Evolutionary conservation across 2,888 invertebrate species (phyloP), one percentile per base, ranked within the genome.

Genomic region (Tortrix viridana): DNA sequence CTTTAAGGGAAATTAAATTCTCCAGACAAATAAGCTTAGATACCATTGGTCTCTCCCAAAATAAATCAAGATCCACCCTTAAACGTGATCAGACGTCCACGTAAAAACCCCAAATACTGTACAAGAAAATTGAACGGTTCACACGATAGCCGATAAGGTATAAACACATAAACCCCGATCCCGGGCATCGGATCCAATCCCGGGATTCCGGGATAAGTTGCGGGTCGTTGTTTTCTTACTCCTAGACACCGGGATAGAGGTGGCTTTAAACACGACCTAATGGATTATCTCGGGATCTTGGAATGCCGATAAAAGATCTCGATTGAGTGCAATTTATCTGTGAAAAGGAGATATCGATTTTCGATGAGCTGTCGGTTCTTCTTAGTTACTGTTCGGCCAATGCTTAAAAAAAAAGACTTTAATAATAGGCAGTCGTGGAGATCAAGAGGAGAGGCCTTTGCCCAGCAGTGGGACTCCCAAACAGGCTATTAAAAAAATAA

Each of bases 91-190:
- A 60, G 20, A 37, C 52, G n/a, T 38, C 41, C 20, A 23, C 37
- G 48, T 37, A 50, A 46, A 52, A 56, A 26, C 38, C 56, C 50
- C 23, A 23, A 37, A 23, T 37, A 26, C 6, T 62, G 52, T 62
- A 41, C 62, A 46, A 46, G 56, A 62, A 57, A 62, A 57, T 62
- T 46, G 62, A 62, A 57, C 44, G 56, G 5, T 23, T 38, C 12
- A 23, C 16, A 37, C 56, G 23, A 62, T 62, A 44, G 56, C 19
- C 56, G 56, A 56, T 62, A 62, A 56, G 47, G 41, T 53, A 62
- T 62, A 56, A 56, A 61, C 50, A 56, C 44, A 62, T 56, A 50
- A 56, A 62, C 50, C 19, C n/a, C 52, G 52, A 38, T 50, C 56
- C 20, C 19, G 56, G 49, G 61, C 37, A 61, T 43, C 32, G 43